Conservation (phyloP, 2,113 vertebrate genomes). For the Thamnaconus septentrionalis region DNA sequence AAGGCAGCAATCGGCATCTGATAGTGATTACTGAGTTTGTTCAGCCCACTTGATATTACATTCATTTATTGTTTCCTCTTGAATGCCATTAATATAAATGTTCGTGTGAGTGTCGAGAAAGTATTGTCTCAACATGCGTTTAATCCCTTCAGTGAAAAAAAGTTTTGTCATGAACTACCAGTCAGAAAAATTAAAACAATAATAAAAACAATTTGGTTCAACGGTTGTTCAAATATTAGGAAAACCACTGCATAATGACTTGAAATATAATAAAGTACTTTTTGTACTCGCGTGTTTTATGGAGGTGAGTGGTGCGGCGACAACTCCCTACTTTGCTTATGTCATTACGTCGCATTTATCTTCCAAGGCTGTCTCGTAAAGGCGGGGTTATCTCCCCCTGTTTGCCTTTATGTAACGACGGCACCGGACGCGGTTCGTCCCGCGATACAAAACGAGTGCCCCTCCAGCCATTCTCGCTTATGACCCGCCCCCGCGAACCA, state of each 20-base stretch:
- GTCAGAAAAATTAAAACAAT: no score
- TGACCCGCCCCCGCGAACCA: constrained; percentile 73
- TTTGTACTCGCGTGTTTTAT: constrained; percentile 3
- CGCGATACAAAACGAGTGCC: constrained; percentile 42
- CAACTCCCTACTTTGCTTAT: constrained; percentile 30
- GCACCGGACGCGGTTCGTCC: background rate
- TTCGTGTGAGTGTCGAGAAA: background rate
- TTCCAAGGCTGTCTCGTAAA: background rate
- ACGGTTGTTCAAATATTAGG: no score
- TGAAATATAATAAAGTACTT: background rate
- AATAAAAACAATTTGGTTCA: no score
- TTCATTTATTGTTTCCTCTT: background rate
- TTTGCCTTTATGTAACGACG: background rate
- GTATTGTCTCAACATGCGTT: background rate
- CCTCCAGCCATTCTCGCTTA: constrained; percentile 3
- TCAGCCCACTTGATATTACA: background rate
- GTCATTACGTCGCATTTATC: rapidly evolving
- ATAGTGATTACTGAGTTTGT: background rate
- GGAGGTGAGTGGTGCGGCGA: constrained; percentile 21
- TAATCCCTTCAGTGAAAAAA: background rate
- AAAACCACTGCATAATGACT: no score
- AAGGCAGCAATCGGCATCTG: background rate
- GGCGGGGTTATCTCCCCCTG: constrained; percentile 8
- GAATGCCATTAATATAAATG: background rate
- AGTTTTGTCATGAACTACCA: no score